Conservation (phyloP, 1,140 invertebrate genomes). For the Schlechtendalia chinensis region DNA sequence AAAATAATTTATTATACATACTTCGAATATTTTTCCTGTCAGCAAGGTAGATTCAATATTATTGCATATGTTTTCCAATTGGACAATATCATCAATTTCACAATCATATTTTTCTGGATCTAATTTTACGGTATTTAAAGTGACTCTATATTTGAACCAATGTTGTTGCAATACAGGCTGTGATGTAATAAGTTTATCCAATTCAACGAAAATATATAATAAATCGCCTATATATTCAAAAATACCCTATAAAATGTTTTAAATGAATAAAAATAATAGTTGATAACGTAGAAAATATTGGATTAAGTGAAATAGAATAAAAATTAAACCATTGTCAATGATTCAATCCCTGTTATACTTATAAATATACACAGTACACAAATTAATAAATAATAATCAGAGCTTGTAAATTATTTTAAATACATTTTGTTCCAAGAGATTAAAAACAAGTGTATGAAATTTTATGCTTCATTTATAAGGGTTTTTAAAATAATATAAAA, state of each 20-base stretch:
- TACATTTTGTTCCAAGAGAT: too few relatives aligned
- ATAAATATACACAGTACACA: too few relatives aligned
- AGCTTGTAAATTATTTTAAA: too few relatives aligned
- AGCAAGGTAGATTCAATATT: conserved; percentile 61
- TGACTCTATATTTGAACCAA: conserved; percentile 69
- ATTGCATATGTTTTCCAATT: conserved; percentile 67
- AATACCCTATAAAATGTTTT: conserved; percentile 58
- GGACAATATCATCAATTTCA: conserved; percentile 61
- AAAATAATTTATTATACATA: conserved; percentile 54
- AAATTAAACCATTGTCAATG: too few relatives aligned
- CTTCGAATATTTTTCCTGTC: conserved; percentile 66
- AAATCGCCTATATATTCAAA: conserved; percentile 68
- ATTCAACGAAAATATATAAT: conserved; percentile 67
- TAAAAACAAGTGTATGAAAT: too few relatives aligned
- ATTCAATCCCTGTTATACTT: too few relatives aligned
- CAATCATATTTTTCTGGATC: conserved; percentile 66
- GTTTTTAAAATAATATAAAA: too few relatives aligned
- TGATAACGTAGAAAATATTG: background rate
- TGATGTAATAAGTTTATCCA: conserved; percentile 69
- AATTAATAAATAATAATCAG: too few relatives aligned
- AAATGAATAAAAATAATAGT: conserved; percentile 51
- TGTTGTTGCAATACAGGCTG: conserved; percentile 66
- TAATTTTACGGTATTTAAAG: conserved; percentile 68
- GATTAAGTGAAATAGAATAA: background rate
- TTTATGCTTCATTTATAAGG: too few relatives aligned